A percentile compares a stretch with the other conserved stretches of the same genome.
These are phyloP conservation scores for Antheraea pernyi DNA, from an alignment of 1,140 invertebrate species.

Conservation along the genomic window DNA sequence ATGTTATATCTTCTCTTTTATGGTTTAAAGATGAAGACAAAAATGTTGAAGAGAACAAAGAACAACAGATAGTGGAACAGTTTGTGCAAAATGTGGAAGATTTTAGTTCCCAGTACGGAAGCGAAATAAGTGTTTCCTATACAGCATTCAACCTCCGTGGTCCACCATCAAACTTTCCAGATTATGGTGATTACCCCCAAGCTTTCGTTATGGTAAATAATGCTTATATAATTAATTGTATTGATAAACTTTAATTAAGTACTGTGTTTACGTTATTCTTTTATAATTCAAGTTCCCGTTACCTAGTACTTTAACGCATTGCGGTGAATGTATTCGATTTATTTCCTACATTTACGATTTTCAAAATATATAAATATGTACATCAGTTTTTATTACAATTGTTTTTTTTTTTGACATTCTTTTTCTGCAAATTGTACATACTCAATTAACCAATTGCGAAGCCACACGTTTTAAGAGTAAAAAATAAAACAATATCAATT, in stretches of 20 bases:
- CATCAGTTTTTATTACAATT: too few relatives aligned
- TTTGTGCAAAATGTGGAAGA: constrained; percentile 83
- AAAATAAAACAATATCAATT: too few relatives aligned
- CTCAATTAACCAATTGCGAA: too few relatives aligned
- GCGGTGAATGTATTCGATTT: not conserved
- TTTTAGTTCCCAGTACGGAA: constrained; percentile 95
- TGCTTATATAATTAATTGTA: not conserved
- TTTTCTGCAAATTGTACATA: too few relatives aligned
- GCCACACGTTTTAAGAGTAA: too few relatives aligned
- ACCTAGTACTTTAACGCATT: not conserved
- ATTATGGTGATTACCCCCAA: constrained; percentile 94
- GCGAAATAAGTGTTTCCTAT: constrained; percentile 92
- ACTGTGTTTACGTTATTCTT: not conserved
- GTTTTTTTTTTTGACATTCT: too few relatives aligned
- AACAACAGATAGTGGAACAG: constrained; percentile 63
- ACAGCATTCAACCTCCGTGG: constrained; percentile 92
- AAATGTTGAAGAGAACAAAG: constrained; percentile 44
- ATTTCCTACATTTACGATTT: too few relatives aligned
- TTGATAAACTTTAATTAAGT: not conserved
- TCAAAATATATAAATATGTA: too few relatives aligned
- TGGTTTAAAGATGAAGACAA: constrained; percentile 53
- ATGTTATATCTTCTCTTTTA: constrained; percentile 62
- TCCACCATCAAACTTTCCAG: constrained; percentile 89
- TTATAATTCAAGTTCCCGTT: not conserved
- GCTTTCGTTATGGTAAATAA: constrained; percentile 90